Base-by-base conservation (phyloP, 2,888 invertebrate species). In the Drosophila demipolita region DNA sequence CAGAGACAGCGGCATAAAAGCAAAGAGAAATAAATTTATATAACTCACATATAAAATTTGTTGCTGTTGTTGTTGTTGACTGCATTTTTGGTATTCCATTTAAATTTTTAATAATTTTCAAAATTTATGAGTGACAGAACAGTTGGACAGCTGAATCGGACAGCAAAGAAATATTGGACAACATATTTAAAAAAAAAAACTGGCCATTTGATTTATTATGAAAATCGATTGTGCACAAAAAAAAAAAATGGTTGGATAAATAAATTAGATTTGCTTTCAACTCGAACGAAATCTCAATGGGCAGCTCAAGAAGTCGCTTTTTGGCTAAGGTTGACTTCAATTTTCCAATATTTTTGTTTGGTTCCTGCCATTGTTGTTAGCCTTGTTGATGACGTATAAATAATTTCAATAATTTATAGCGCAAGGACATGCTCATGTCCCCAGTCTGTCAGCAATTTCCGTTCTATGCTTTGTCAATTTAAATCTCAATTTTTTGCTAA, bases 61-160 rank as follows among this genome's bases (percentile, higher is more conserved):
- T 71, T 70, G n/a, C 72, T 64, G 49, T 70, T 68, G 54, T 70
- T 70, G 54, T 70, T 70, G 82, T 59, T 78, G 82, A 82, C 80
- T 86, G 83, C 81, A 89, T 78, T 87, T 86, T 85, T 71, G 82
- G 77, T 76, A 88, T 90, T 88, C 90, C 78, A 90, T 89, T 89
- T 91, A 86, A 90, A 90, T 91, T 90, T 91, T 91, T 90, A 90
- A 90, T 91, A 83, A 87, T 84, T 91, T 76, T 82, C 75, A 77
- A 82, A 91, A 90, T 91, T 90, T 90, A 90, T 89, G 90, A 87
- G 76, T 80, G 83, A 79, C 79, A 72, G 80, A 49, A 11, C 29
- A 59, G 42, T 8, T 60, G 17, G 59, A 15, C 55, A 33, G 57
- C 2, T 23, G 12, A 45, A 26, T 38, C 7, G 26, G 15, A 23